phyloP scores from a whole-genome alignment of 2,888 invertebrate genomes.

The Drosophila infuscata region DNA sequence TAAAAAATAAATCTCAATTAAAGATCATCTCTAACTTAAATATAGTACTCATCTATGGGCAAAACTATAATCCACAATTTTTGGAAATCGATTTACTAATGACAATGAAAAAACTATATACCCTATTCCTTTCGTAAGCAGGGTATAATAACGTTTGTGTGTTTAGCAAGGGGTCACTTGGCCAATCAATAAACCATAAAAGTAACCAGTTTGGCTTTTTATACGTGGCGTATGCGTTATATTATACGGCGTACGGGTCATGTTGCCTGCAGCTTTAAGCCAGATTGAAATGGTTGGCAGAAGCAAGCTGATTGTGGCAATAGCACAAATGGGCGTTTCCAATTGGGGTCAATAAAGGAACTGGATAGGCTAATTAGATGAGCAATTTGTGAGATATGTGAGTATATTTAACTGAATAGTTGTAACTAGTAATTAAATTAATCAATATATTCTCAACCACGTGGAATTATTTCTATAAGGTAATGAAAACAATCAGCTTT shows the following conservation, averaged over 20 bases:
- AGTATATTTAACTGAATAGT: background rate
- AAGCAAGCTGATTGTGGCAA: background rate
- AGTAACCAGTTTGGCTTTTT: conserved; percentile 29
- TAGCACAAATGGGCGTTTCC: background rate
- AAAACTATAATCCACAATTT: background rate
- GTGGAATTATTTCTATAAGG: no score
- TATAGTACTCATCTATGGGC: background rate
- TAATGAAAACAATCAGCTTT: no score
- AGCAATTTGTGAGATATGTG: background rate
- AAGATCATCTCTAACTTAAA: background rate
- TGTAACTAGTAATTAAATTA: background rate
- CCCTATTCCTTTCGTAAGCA: background rate
- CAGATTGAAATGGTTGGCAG: background rate
- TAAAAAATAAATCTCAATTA: background rate
- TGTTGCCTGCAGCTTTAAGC: conserved; percentile 13
- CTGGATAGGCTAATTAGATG: background rate
- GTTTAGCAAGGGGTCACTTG: conserved; percentile 31
- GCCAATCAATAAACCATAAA: conserved; percentile 71
- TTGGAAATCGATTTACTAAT: background rate
- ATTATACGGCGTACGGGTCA: conserved; percentile 24
- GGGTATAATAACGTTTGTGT: conserved; percentile 8
- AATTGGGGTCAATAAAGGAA: background rate
- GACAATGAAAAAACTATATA: background rate
- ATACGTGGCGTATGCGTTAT: conserved; percentile 45
- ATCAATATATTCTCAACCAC: no score